These are phyloP conservation scores for Cirrhinus molitorella DNA, from an alignment of 2,797 vertebrate genomes.

Conservation along the genomic window DNA sequence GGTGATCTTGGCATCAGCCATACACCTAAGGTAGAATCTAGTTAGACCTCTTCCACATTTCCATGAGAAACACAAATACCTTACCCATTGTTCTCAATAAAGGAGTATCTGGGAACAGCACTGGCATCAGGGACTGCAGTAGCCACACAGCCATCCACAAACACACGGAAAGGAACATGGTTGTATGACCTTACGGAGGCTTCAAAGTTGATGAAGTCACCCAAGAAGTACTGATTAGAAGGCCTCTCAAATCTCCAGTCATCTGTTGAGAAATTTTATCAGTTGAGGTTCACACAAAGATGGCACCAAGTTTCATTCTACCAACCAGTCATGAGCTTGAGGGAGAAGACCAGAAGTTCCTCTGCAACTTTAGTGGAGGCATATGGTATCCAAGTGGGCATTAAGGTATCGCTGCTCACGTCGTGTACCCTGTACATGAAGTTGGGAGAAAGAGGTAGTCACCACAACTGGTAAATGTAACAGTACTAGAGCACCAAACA, in stretches of 20 bases:
- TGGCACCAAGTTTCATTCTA: background rate
- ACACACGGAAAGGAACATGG: constrained; percentile 47
- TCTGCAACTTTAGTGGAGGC: constrained; percentile 48
- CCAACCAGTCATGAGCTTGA: constrained; percentile 74
- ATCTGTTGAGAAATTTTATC: background rate
- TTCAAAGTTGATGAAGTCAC: constrained; percentile 48
- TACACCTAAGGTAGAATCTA: constrained; percentile 65
- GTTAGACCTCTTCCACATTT: background rate
- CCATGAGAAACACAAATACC: background rate
- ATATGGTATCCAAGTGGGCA: constrained; percentile 66
- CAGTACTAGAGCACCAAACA: background rate
- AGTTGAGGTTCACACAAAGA: constrained; percentile 47
- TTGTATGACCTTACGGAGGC: constrained; percentile 36
- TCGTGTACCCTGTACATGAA: constrained; percentile 63
- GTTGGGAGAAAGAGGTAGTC: background rate
- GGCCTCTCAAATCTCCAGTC: constrained; percentile 40
- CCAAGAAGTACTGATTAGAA: constrained; percentile 47
- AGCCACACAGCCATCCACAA: constrained; percentile 54
- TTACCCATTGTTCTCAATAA: constrained; percentile 55
- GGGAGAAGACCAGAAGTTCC: constrained; percentile 70
- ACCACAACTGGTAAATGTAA: background rate
- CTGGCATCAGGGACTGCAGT: constrained; percentile 65
- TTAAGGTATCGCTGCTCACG: constrained; percentile 68
- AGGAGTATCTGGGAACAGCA: constrained; percentile 38
- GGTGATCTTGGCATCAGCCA: constrained; percentile 70